A percentile compares a stretch with the other conserved stretches of the same genome.
phyloP scores from a whole-genome alignment of 2,797 vertebrate genomes.

The Borostomias antarcticus region DNA sequence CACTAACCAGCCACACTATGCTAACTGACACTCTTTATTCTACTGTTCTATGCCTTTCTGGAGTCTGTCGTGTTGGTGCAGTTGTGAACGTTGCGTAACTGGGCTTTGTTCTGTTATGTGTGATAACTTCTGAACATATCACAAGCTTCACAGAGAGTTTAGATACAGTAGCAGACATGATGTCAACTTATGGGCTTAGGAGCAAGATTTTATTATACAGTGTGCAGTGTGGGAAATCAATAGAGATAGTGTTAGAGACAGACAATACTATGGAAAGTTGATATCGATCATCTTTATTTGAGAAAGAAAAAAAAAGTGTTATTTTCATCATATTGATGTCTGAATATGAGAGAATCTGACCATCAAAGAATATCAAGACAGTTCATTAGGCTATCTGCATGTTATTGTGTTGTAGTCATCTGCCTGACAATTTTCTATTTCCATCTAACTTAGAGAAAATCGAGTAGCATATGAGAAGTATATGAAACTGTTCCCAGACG shows the following conservation, averaged over 20 bases:
- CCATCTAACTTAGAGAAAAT: no score
- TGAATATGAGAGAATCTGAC: constrained; percentile 33
- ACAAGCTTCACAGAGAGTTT: background rate
- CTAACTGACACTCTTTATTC: constrained; percentile 49
- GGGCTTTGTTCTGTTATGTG: constrained; percentile 25
- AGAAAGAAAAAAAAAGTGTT: constrained; percentile 36
- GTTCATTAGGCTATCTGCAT: constrained; percentile 22
- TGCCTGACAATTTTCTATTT: background rate
- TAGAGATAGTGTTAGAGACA: background rate
- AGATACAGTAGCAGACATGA: background rate
- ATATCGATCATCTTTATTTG: background rate
- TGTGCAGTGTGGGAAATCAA: background rate
- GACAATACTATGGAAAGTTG: background rate
- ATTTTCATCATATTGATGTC: constrained; percentile 62
- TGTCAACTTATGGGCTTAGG: background rate
- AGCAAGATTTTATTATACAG: background rate
- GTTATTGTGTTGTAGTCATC: constrained; percentile 31
- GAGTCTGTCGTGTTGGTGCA: constrained; percentile 55
- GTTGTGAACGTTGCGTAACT: constrained; percentile 59
- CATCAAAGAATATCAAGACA: constrained; percentile 33
- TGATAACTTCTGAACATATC: constrained; percentile 14
- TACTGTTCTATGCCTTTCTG: constrained; percentile 43
- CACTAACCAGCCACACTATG: constrained; percentile 53
- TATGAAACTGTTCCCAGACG: background rate
- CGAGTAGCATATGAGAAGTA: background rate